Base-by-base conservation (phyloP, 92 coral and sea anemone species). In the Heteractis magnifica region DNA sequence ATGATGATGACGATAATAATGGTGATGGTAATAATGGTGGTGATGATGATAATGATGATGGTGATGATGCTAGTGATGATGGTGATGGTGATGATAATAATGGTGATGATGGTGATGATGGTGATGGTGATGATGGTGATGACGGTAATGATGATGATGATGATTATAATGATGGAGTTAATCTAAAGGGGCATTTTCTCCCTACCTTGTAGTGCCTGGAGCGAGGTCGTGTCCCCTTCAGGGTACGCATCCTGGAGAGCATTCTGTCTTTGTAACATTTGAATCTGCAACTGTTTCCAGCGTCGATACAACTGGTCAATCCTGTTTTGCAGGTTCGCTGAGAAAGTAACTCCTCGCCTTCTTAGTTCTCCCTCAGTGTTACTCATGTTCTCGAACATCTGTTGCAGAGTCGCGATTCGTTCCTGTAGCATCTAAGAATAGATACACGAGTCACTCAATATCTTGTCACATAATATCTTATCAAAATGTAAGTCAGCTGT, bases 291-390 rank as follows among this genome's bases (percentile, higher is more conserved):
- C 79, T 96, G 98, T 65, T 96, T 96, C 99, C 99, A 96, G 53
- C 99, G 93, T 73, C 93, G 92, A 89, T 96, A 93, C 73, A 96
- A 81, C 91, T 96, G 98, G 94, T 96, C 99, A 85, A 96, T 87
- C 92, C 97, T 84, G 94, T 90, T 96, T 84, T 96, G 98, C 86
- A 90, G 92, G 87, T 83, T 90, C 6, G 97, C 87, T 15, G 99
- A 91, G 76, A 93, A 77, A 73, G 91, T 88, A 65, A 96, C 97
- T 14, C 97, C 95, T 65, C 89, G 85, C 78, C 94, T 86, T 76
- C 95, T 89, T 52, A 96, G 84, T 56, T 92, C 97, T 51, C 91
- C 89, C 79, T 96, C 99, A 4, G 95, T 91, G 78, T 90, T 94
- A 70, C 95, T 95, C 86, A 94, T 89, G 84, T 91, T 91, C 80